Base-by-base conservation (phyloP, 2,888 invertebrate genomes). In the Synergus umbraculus region DNA sequence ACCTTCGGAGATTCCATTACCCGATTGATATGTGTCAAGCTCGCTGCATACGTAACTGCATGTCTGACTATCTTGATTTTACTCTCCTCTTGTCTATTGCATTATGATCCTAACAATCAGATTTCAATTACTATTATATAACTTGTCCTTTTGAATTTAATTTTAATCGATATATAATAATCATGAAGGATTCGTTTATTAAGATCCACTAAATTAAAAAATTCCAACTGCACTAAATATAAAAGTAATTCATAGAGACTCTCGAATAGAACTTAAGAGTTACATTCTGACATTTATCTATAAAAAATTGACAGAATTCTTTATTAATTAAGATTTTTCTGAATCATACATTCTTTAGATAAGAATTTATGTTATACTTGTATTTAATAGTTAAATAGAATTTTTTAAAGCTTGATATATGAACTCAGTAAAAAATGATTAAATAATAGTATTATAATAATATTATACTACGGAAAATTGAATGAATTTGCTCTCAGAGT, bases 21-120 rank as follows among this genome's bases (percentile, higher is more conserved):
- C 82, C 89, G 89, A 89, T 89, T 89, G 89, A 89, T 89, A 87
- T 87, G 88, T 88, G 89, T 89, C 89, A 88, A 86, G 86, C 87
- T 84, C 83, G 87, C 84, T 86, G 85, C 86, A 89, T 86, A 87
- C 86, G 87, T 83, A 84, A 85, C 82, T 84, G 83, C 81, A 69
- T 78, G 76, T 80, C 83, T 66, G 63, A 82, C 83, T 83, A 85
- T 84, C 83, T 84, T 81, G 44, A 37, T 54, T 63, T 76, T 46
- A 29, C 69, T 66, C 49, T n/a, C 7, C 49, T 49, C 15, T 5
- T 15, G 15, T 49, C 49, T 15, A 49, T 49, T 49, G 49, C 15
- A 49, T 49, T 49, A 49, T 49, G 4, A 49, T 49, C 49, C 49
- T 15, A 49, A 49, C 49, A 49, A 49, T 49, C 7, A 49, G 49